Conservation (phyloP, 2,797 vertebrate species). For the Thalassophryne amazonica region DNA sequence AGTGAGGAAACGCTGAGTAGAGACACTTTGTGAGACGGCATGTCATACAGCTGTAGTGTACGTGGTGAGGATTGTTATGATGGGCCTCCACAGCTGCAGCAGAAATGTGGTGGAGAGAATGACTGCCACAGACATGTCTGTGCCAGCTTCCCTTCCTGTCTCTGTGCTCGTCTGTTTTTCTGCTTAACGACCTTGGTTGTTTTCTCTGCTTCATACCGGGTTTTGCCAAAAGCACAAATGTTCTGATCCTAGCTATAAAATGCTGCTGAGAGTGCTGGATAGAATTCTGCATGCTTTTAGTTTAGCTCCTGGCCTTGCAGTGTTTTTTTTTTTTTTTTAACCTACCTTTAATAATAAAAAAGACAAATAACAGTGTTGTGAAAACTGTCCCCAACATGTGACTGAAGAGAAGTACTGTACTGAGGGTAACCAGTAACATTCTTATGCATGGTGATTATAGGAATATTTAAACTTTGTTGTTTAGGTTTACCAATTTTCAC, state of each 20-base stretch:
- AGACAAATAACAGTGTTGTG: too few species aligned
- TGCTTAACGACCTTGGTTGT: neutral
- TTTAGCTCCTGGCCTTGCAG: too few species aligned
- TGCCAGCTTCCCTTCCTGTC: slow-evolving; percentile 5
- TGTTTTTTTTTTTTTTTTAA: too few species aligned
- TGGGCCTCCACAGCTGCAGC: slow-evolving; percentile 46
- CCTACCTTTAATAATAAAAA: too few species aligned
- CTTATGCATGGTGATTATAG: too few species aligned
- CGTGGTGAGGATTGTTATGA: slow-evolving; percentile 37
- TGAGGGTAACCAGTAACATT: too few species aligned
- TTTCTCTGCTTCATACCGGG: neutral
- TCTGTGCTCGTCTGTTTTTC: neutral
- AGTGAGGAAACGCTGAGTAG: neutral
- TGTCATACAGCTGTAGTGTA: slow-evolving; percentile 34
- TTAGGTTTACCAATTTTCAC: too few species aligned
- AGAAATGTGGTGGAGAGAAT: slow-evolving; percentile 6
- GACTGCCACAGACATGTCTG: slow-evolving; percentile 1
- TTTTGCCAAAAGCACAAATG: neutral
- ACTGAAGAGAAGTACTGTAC: too few species aligned
- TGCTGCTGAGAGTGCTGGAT: too few species aligned
- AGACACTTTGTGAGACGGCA: neutral
- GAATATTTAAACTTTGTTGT: too few species aligned
- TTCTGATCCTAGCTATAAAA: neutral
- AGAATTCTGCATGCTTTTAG: too few species aligned
- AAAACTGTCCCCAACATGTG: too few species aligned